Evolutionary conservation across 2,113 vertebrate species (phyloP), one percentile per base, ranked within the genome.

Genomic region (Actenoides lindsayi): DNA sequence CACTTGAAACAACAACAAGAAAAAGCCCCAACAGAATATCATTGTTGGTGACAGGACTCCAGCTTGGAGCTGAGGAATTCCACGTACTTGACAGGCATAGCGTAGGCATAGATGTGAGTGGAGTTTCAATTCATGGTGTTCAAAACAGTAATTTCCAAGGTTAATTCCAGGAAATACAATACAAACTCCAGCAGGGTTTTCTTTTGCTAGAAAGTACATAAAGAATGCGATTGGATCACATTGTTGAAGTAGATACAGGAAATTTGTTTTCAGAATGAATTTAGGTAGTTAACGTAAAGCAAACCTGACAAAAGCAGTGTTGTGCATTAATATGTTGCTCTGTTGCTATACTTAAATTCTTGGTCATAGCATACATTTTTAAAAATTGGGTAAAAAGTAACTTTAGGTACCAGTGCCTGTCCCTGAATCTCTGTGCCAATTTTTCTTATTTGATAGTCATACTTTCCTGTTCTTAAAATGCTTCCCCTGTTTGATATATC

Each of bases 361-460:
- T 87, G 33, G 20, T 83, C 46, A 42, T 17, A 27, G 13, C 5
- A 7, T 15, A 20, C 0, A 0, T 54, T 48, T 50, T 77, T 87
- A 65, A 5, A 53, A 81, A 28, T 15, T 16, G 46, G 2, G 7
- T 71, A 15, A n/a, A 37, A 75, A 87, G 73, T 46, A 80, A 30
- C 64, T 81, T 90, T 33, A 75, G 54, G 12, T 83, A 21, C 16
- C 44, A 33, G 42, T 51, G 27, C 27, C 35, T 74, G 6, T 67
- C 88, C 20, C 84, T 93, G 68, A 86, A 88, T 75, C 74, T 91
- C 79, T 80, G 41, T 86, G 71, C 64, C 68, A 86, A 0, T 90
- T 86, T 95, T 93, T 74, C 88, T 89, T 86, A 71, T 31, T 93
- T 86, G 68, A 83, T 83, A 56, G 27, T 93, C 83, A 53, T 67